phyloP scores from a whole-genome alignment of 2,113 vertebrate genomes.

The Chloropsis cyanopogon region DNA sequence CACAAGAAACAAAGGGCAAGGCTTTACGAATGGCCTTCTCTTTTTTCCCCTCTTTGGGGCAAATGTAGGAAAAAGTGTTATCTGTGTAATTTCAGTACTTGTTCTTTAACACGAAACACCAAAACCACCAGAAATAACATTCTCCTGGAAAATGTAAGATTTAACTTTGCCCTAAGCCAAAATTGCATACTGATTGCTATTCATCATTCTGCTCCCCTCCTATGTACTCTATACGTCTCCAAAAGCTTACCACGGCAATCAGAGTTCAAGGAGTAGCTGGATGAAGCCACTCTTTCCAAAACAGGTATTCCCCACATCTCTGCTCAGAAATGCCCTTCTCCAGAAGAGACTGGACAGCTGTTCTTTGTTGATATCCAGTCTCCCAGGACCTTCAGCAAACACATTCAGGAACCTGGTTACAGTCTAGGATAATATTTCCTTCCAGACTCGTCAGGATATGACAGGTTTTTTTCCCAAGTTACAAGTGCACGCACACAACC shows the following conservation, averaged over 20 bases:
- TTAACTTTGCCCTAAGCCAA: constrained; percentile 11
- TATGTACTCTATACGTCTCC: neutral
- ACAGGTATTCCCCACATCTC: neutral
- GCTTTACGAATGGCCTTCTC: constrained; percentile 1
- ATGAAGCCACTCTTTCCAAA: neutral
- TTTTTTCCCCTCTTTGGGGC: neutral
- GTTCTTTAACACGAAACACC: constrained; percentile 28
- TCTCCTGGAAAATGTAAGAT: constrained; percentile 34
- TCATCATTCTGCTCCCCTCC: neutral
- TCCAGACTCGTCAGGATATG: neutral
- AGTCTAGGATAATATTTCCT: neutral
- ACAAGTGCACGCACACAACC: neutral
- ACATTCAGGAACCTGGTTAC: neutral
- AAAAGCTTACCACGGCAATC: neutral
- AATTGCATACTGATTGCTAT: constrained; percentile 9
- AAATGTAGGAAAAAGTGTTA: constrained; percentile 55
- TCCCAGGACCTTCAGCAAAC: neutral
- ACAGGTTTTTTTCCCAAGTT: constrained; percentile 17
- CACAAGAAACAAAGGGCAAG: constrained; percentile 53
- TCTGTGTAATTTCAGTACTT: constrained; percentile 35
- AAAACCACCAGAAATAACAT: constrained; percentile 52
- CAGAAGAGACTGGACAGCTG: neutral
- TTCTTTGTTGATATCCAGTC: neutral
- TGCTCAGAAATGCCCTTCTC: neutral
- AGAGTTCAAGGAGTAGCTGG: neutral